phyloP scores from a whole-genome alignment of 2,113 vertebrate species.

The Scartelaos histophorus region DNA sequence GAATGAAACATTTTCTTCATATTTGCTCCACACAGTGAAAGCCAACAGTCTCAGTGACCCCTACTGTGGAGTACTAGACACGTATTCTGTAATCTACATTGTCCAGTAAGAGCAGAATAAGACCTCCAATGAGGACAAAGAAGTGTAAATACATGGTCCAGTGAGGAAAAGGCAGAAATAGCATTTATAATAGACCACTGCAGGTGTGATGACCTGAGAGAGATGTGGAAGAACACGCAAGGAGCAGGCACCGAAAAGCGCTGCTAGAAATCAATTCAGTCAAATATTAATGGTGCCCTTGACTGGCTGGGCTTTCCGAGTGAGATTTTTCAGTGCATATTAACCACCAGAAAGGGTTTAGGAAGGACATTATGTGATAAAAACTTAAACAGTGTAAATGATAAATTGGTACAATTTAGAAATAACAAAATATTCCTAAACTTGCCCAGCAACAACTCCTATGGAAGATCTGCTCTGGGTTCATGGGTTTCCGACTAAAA shows the following conservation, averaged over 20 bases:
- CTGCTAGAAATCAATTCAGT: constrained; percentile 34
- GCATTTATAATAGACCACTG: not conserved
- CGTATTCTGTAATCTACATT: constrained; percentile 6
- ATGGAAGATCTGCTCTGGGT: not conserved
- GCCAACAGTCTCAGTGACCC: not conserved
- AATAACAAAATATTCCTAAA: not conserved
- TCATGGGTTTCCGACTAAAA: too few species aligned
- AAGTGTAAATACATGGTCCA: constrained; percentile 41
- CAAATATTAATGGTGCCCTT: constrained; percentile 38
- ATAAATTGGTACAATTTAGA: not conserved
- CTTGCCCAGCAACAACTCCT: not conserved
- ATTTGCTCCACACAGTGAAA: too few species aligned
- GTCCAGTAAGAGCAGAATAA: not conserved
- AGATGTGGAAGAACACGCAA: constrained; percentile 7
- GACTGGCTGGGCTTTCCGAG: constrained; percentile 14
- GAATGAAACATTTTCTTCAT: too few species aligned
- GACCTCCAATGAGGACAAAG: not conserved
- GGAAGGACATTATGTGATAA: not conserved
- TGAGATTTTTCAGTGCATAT: constrained; percentile 28
- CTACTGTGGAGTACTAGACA: constrained; percentile 8
- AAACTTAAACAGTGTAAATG: not conserved
- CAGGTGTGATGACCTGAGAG: constrained; percentile 8
- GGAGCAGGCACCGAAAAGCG: not conserved
- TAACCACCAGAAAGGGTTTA: not conserved
- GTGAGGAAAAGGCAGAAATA: constrained; percentile 20